Base-by-base conservation (phyloP, 2,113 vertebrate genomes). In the Noturus placidus region DNA sequence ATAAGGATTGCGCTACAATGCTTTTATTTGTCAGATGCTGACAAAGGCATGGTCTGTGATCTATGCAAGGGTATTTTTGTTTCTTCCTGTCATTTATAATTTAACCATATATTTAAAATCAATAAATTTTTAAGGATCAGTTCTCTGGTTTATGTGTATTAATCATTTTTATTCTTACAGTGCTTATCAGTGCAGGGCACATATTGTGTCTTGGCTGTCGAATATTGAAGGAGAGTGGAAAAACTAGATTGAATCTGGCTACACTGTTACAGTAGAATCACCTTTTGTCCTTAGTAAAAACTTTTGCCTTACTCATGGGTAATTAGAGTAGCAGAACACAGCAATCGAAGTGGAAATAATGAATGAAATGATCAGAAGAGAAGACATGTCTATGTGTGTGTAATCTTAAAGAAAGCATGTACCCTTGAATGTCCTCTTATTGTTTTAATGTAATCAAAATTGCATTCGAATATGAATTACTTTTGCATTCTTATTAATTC, bases 101-200 rank as follows among this genome's bases (percentile, higher is more conserved):
- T 96, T 97, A 94, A 96, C 96, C 96, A 96, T 95, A 96, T 94
- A 98, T 98, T 96, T 96, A 96, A 97, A 46, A 93, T 94, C 92
- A 96, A 97, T 97, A 94, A 96, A 98, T 98, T 98, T 98, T 96
- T 98, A 97, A 98, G 96, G 96, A 97, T 97, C 95, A 95, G 95
- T 95, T 89, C 69, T 89, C 61, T 72, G 90, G 82, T 89, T 83
- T 89, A 85, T 85, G 35, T 79, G 87, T 63, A n/a, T 78, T 77
- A 56, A 82, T 81, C 56, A 38, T 82, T 82, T 61, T 82, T 38
- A 82, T 82, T 59, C 33, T 59, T 38, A 59, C 30, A 59, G 8
- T 81, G 54, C 10, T 22, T 56, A 9, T 22, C n/a, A 59, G 4
- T 57, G 30, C 20, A 25, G 33, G 77, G 20, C 77, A 33, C 19